Evolutionary conservation across 2,797 vertebrate species (phyloP).

Genomic region (Danio kyathit): DNA sequence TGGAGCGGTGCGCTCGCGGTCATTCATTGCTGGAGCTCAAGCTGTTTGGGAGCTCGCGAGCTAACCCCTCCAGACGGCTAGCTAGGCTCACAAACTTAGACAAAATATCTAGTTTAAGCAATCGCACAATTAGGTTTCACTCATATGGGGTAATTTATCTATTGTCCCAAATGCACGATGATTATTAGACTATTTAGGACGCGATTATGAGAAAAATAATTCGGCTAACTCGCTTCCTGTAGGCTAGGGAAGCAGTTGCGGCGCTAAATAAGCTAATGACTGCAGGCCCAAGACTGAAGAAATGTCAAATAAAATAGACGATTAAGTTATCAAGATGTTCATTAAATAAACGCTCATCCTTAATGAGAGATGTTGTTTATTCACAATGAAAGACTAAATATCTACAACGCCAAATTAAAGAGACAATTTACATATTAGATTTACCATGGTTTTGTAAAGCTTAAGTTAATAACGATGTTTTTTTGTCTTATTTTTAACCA

Average conservation of each 20-base stretch:
- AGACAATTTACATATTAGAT: not conserved
- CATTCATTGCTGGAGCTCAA: constrained; percentile 58
- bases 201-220: not conserved
- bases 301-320: not conserved
- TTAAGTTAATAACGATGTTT: too few relatives aligned
- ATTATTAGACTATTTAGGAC: not conserved
- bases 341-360: not conserved
- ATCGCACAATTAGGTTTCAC: not conserved
- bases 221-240: constrained; percentile 10
- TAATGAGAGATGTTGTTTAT: not conserved
- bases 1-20: constrained; percentile 56
- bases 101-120: not conserved
- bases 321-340: not conserved
- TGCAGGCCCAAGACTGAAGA: constrained; percentile 66
- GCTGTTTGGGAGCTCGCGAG: constrained; percentile 25
- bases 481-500: too few relatives aligned
- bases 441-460: too few relatives aligned
- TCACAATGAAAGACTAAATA: not conserved
- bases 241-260: constrained; percentile 36
- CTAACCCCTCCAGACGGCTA: not conserved
- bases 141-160: not conserved
- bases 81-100: not conserved
- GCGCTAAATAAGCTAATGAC: not conserved
- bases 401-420: not conserved
- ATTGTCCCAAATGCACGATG: not conserved